Base-by-base conservation (phyloP, 2,113 vertebrate species). In the Elanoides forficatus region DNA sequence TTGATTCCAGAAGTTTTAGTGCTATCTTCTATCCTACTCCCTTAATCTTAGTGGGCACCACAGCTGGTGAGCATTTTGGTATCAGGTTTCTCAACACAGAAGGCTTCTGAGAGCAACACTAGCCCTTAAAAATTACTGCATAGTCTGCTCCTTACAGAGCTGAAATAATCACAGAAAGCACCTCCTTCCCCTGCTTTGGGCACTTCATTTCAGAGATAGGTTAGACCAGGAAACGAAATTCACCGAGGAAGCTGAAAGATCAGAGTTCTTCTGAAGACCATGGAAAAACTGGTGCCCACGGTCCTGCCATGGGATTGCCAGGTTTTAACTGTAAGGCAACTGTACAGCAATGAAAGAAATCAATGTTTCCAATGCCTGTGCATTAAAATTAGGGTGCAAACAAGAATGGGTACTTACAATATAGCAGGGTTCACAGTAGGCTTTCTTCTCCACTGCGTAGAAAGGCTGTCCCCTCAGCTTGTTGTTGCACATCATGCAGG, bases 351-450 rank as follows among this genome's bases (percentile, higher is more conserved):
- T 1, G 21, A 70, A 85, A 63, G 10, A 72, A 76, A 68, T 7
- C 32, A 48, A 22, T 0, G 2, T 71, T 95, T 88, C 26, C 36
- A 5, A 22, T 6, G 11, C 20, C 42, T 13, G 1, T 21, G 7
- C 11, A 13, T 66, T 62, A 74, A 83, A 87, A 81, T 5, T 27
- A 72, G 13, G 19, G 16, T 10, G 8, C 43, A 90, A 40, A 80
- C 11, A 66, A 66, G 32, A 76, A 45, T 0, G 0, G 45, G 26
- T 72, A 99, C 99, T 99, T 96, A 99, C 99, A 8, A 99, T 99
- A 94, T 99, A 99, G 98, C 99, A 99, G 81, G 99, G 98, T 96
- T 99, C 99, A 26, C 99, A 99, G 97, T 99, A 99, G 15, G 99
- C 99, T 94, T 99, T 99, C 98, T 99, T 99, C 85, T 99, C 99